Conservation (phyloP, 1,140 invertebrate genomes). For the Meloidogyne floridensis region DNA sequence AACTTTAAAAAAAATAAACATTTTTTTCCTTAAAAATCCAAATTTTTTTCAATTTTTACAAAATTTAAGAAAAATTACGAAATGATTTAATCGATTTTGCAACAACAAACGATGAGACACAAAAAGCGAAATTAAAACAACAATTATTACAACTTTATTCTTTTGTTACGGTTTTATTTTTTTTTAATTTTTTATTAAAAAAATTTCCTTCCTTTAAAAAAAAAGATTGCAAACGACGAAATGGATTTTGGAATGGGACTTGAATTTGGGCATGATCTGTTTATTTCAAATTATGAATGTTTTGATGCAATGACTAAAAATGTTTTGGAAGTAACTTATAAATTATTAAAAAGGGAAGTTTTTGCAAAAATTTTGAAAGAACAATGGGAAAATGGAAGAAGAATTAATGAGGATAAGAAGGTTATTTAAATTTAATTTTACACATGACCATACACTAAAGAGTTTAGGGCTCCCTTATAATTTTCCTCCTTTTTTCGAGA, state of each 20-base stretch:
- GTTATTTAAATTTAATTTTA: neutral
- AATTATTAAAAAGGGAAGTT: constrained; percentile 19
- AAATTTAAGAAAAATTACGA: constrained; percentile 36
- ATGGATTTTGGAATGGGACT: constrained; percentile 49
- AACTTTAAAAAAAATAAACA: too few species aligned
- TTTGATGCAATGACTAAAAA: constrained; percentile 37
- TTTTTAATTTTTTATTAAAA: constrained; percentile 1
- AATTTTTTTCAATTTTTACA: too few species aligned
- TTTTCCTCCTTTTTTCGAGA: too few species aligned
- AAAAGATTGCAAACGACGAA: constrained; percentile 46
- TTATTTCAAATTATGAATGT: constrained; percentile 35
- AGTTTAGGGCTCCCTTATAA: too few species aligned
- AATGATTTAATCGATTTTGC: constrained; percentile 16
- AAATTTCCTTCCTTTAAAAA: neutral
- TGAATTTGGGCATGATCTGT: constrained; percentile 43
- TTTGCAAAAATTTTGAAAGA: constrained; percentile 33
- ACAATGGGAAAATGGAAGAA: constrained; percentile 24
- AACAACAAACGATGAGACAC: constrained; percentile 28
- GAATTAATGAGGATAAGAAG: neutral
- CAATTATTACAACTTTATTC: constrained; percentile 33
- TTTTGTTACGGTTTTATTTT: constrained; percentile 33
- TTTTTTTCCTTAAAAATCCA: too few species aligned
- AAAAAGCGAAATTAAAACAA: constrained; percentile 21
- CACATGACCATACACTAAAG: too few species aligned
- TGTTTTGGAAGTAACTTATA: constrained; percentile 31